These are phyloP conservation scores for Astropecten irregularis DNA, from an alignment of 53 echinoderm and acorn worm species.

Conservation along the genomic window DNA sequence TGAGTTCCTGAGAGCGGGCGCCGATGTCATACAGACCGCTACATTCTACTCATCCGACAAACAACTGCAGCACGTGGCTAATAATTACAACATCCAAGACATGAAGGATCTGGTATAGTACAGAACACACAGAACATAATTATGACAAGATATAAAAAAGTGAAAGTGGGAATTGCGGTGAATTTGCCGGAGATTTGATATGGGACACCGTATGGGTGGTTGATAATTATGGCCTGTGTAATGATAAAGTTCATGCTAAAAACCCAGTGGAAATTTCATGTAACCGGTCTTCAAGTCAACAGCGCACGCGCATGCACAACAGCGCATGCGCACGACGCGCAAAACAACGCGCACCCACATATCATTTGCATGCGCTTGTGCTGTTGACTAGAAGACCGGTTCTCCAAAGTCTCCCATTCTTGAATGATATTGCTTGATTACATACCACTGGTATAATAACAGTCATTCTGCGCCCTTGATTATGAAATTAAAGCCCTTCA, in stretches of 20 bases:
- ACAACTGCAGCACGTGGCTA: slow-evolving; percentile 10
- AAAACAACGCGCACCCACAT: too few relatives aligned
- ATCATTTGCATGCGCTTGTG: too few relatives aligned
- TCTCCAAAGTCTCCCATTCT: too few relatives aligned
- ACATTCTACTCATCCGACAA: slow-evolving; percentile 77
- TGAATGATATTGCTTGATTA: too few relatives aligned
- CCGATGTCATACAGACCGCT: slow-evolving; percentile 90
- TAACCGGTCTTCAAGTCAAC: too few relatives aligned
- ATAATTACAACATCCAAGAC: not conserved
- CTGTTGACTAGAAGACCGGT: too few relatives aligned
- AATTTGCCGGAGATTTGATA: not conserved
- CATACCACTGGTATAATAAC: too few relatives aligned
- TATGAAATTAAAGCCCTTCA: too few relatives aligned
- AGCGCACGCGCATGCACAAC: too few relatives aligned
- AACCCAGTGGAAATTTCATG: too few relatives aligned
- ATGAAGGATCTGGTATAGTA: slow-evolving; percentile 1
- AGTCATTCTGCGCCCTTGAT: too few relatives aligned
- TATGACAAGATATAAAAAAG: not conserved
- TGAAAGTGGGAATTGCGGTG: not conserved
- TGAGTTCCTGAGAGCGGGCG: slow-evolving; percentile 82
- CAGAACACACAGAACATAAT: not conserved
- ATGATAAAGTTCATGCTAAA: not conserved
- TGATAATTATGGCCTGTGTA: not conserved
- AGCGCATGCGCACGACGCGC: too few relatives aligned
- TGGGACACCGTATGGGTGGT: not conserved